Evolutionary conservation across 2,797 vertebrate species (phyloP).

Genomic region (Alosa sapidissima): DNA sequence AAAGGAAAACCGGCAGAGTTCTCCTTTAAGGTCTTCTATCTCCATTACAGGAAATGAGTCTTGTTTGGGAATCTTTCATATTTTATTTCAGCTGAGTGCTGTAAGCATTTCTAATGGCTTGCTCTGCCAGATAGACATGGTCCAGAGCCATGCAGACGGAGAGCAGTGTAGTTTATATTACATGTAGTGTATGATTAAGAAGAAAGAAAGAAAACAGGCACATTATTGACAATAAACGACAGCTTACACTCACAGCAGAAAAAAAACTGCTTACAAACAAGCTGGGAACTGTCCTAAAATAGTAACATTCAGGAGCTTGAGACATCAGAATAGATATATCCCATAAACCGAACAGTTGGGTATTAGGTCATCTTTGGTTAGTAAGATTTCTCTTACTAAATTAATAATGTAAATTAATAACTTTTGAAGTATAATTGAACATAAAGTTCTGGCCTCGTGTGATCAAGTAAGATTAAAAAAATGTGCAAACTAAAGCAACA

Average conservation of each 20-base stretch:
- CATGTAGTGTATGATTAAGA: slow-evolving; percentile 7
- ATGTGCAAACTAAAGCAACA: slow-evolving; percentile 12
- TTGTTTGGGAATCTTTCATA: neutral
- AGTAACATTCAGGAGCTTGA: neutral
- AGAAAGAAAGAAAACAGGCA: neutral
- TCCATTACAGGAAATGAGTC: neutral
- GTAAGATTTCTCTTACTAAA: neutral
- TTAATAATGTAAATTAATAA: neutral
- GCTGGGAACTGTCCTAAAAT: neutral
- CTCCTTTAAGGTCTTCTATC: neutral
- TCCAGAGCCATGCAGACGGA: neutral
- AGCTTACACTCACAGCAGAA: neutral
- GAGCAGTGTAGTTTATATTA: neutral
- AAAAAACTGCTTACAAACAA: neutral
- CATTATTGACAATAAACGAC: neutral
- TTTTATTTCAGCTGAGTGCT: slow-evolving; percentile 7
- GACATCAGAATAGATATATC: neutral
- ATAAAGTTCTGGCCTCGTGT: neutral
- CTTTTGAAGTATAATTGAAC: neutral
- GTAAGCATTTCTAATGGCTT: neutral
- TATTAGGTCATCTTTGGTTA: neutral
- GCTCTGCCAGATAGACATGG: neutral
- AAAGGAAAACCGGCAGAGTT: too few relatives aligned
- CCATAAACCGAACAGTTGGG: neutral
- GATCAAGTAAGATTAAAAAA: neutral